These are phyloP conservation scores for Phaedon cochleariae DNA, from an alignment of 2,888 invertebrate genomes.

Conservation along the genomic window DNA sequence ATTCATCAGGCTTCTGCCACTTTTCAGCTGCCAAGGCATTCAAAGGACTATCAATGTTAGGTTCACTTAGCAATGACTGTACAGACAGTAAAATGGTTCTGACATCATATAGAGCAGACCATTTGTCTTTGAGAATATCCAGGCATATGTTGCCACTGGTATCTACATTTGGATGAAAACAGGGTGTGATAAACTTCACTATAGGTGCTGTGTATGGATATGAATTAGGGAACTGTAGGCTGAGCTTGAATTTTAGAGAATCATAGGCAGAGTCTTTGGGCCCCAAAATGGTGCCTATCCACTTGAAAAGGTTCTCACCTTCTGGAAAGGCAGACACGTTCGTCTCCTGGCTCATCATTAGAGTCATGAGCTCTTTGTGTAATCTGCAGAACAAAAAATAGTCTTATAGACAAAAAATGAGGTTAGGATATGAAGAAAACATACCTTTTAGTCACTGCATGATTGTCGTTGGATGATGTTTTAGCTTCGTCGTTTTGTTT, in stretches of 20 bases:
- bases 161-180: constrained; percentile 97
- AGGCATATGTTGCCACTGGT: constrained; percentile 87
- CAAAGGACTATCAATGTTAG: constrained; percentile 92
- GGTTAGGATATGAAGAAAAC: constrained; percentile 40
- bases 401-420: constrained; percentile 12
- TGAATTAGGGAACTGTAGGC: constrained; percentile 90
- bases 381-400: constrained; percentile 68
- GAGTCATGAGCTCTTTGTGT: constrained; percentile 88
- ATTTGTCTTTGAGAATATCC: constrained; percentile 96
- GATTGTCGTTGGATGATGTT: constrained; percentile 77
- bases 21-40: constrained; percentile 90
- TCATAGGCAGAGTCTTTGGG: constrained; percentile 91
- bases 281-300: constrained; percentile 95
- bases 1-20: constrained; percentile 87
- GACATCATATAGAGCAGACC: constrained; percentile 96
- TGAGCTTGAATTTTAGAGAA: constrained; percentile 87
- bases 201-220: constrained; percentile 94
- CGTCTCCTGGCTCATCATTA: constrained; percentile 90
- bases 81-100: constrained; percentile 92
- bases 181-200: constrained; percentile 89
- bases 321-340: constrained; percentile 97
- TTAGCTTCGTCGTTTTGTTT: constrained; percentile 85
- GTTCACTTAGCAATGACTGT: constrained; percentile 91
- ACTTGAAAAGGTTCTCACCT: constrained; percentile 94
- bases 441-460: constrained; percentile 91